Conservation (phyloP, 2,113 vertebrate species). For the Phoenicopterus ruber region DNA sequence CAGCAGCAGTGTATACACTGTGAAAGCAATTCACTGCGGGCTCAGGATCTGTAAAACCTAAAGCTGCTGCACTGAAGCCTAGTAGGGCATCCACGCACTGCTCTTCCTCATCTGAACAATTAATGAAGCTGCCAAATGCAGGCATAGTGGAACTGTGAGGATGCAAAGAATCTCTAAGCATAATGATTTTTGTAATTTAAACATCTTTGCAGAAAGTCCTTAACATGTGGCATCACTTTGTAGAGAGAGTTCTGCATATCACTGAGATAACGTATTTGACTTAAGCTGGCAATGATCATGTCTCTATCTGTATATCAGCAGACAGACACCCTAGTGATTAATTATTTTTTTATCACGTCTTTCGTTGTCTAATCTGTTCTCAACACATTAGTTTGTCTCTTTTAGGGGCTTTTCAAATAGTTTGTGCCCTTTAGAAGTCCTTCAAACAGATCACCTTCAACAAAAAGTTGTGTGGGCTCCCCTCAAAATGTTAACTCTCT, state of each 20-base stretch:
- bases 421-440: neutral
- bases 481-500: neutral
- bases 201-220: neutral
- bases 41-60: neutral
- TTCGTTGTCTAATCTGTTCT: neutral
- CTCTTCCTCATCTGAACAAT: neutral
- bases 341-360: conserved; percentile 9
- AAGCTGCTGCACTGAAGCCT: neutral
- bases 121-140: neutral
- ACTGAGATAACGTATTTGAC: neutral
- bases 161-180: neutral
- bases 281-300: neutral
- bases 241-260: neutral
- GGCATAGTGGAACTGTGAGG: neutral
- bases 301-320: conserved; percentile 6
- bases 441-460: neutral
- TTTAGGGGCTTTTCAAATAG: neutral
- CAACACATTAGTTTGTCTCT: neutral
- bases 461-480: neutral
- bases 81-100: neutral
- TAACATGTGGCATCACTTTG: neutral
- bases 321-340: conserved; percentile 16
- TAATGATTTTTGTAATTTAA: neutral
- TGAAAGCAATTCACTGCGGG: neutral
- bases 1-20: rapidly evolving